Evolutionary conservation across 2,888 invertebrate species (phyloP), one percentile per base, ranked within the genome.

Genomic region (Pristionchus fissidentatus): DNA sequence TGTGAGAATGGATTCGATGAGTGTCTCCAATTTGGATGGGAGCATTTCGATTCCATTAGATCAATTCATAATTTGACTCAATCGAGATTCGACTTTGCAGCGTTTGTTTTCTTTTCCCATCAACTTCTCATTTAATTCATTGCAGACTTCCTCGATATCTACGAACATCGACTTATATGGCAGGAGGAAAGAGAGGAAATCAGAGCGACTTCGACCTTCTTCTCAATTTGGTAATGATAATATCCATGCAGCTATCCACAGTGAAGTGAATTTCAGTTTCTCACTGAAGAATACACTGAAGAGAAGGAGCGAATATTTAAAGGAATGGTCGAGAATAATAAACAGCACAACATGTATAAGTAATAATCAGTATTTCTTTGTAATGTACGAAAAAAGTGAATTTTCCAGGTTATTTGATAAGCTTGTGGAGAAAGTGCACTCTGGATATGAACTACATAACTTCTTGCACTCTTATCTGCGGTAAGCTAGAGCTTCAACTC

Each of bases 261-360:
- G 13, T 15, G 73, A 29, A 1, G n/a, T 19, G 26, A 57, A 19
- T n/a, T 46, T 43, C n/a, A 75, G 75, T 75, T 75, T 46, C 4
- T 46, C 13, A 32, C 10, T 26, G 75, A 75, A 43, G 29, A 26
- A 46, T 75, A 46, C 10, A 10, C 13, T 26, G 75, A 46, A 26
- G 75, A 75, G 46, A 43, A 75, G 15, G 75, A 75, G 15, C 75
- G 75, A 43, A 75, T 75, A 75, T 43, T 75, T 19, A 46, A 75
- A 46, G 75, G 75, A 29, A 46, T 75, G 29, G 32, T 75, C 13
- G 75, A 46, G 46, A 75, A 75, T 29, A 75, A 43, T 46, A n/a
- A 75, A 22, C 41, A 75, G 29, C 46, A 75, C 26, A 75, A 75
- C 32, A 75, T 75, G 75, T 75, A 75, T 46, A 75, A 22, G 75